These are phyloP conservation scores for Papilio demoleus DNA, from an alignment of 2,888 invertebrate genomes.

Conservation along the genomic window DNA sequence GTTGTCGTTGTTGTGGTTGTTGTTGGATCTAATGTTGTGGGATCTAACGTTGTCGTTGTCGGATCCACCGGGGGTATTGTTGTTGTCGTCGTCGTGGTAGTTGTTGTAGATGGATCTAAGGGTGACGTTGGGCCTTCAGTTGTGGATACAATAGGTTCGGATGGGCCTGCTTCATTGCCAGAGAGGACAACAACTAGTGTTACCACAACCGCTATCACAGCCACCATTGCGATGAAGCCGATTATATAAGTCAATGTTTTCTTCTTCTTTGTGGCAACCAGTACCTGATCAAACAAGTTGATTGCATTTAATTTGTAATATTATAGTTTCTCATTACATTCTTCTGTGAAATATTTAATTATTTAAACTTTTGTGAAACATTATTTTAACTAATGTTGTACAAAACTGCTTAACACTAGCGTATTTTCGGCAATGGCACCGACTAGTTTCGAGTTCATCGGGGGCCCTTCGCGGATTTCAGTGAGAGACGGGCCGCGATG, in stretches of 20 bases:
- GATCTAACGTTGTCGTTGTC: slow-evolving; percentile 46
- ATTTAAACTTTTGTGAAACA: too few relatives aligned
- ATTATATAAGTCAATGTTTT: slow-evolving; percentile 82
- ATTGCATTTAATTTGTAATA: slow-evolving; percentile 1
- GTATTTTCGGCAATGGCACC: too few relatives aligned
- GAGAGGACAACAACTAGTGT: slow-evolving; percentile 84
- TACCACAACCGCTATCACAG: slow-evolving; percentile 84
- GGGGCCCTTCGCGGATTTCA: too few relatives aligned
- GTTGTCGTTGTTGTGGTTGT: slow-evolving; percentile 46
- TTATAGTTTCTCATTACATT: neutral
- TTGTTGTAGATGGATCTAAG: slow-evolving; percentile 38
- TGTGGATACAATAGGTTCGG: slow-evolving; percentile 57
- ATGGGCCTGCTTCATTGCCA: slow-evolving; percentile 60
- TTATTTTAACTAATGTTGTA: too few relatives aligned
- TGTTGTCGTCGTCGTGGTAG: slow-evolving; percentile 45
- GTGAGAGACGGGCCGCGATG: too few relatives aligned
- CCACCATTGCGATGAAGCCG: slow-evolving; percentile 80
- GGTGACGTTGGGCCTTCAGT: slow-evolving; percentile 54
- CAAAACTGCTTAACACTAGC: too few relatives aligned
- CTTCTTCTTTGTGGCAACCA: slow-evolving; percentile 83
- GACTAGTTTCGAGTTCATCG: too few relatives aligned
- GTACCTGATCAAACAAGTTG: slow-evolving; percentile 76
- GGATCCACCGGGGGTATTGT: slow-evolving; percentile 12
- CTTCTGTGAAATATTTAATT: too few relatives aligned
- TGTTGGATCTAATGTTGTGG: slow-evolving; percentile 45